Evolutionary conservation across 2,797 vertebrate species (phyloP).

Genomic region (Alcedo quadribrachys): DNA sequence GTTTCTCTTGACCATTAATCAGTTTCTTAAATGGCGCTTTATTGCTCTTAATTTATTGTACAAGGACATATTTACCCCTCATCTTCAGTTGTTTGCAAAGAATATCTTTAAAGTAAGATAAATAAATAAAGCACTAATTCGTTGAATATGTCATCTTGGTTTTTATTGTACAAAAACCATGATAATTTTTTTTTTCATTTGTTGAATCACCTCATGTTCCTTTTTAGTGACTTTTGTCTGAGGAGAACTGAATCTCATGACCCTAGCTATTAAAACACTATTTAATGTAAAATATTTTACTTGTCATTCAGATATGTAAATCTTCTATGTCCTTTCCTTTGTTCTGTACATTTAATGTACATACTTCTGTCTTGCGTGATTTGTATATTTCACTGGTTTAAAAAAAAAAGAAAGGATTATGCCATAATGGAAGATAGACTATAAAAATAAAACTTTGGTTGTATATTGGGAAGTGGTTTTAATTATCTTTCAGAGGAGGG

Average conservation of each 20-base stretch:
- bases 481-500: constrained; percentile 74
- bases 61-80: constrained; percentile 73
- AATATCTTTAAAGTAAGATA: constrained; percentile 74
- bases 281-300: constrained; percentile 88
- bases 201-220: constrained; percentile 73
- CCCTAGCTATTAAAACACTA: constrained; percentile 81
- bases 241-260: constrained; percentile 78
- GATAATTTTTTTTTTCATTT: constrained; percentile 65
- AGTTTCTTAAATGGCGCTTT: constrained; percentile 51
- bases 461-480: constrained; percentile 83
- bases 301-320: constrained; percentile 84
- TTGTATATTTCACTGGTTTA: constrained; percentile 86
- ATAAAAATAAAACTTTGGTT: constrained; percentile 84
- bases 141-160: constrained; percentile 80
- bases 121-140: constrained; percentile 81
- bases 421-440: constrained; percentile 83
- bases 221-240: constrained; percentile 74
- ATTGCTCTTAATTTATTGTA: constrained; percentile 82
- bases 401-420: constrained; percentile 74
- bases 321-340: constrained; percentile 78
- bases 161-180: constrained; percentile 81
- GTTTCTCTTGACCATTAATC: constrained; percentile 46
- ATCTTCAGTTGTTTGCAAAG: constrained; percentile 74
- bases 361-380: constrained; percentile 84
- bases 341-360: constrained; percentile 86